Evolutionary conservation across 2,113 vertebrate genomes (phyloP), one percentile per base, ranked within the genome.

Genomic region (Ammodytes dubius): DNA sequence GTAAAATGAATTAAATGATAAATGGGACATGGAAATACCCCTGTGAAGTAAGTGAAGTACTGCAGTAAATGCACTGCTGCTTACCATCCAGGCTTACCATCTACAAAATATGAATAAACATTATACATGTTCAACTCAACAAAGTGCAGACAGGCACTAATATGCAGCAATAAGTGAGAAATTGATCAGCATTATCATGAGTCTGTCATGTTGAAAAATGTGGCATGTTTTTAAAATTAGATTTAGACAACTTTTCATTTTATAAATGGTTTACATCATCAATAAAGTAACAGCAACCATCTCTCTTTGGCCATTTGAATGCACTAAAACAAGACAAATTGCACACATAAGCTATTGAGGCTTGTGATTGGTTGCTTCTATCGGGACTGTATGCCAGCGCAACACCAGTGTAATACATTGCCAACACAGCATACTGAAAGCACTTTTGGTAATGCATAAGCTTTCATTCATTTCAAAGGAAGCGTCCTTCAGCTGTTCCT

Each of bases 391-490:
- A 59, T 65, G 50, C 58, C 56, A 77, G 3, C 70, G 47, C 64
- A 37, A 64, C 12, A 27, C 39, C 72, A 54, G 71, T 37, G 47
- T 63, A 74, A 56, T 54, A 63, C 77, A 39, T 53, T 83, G 63
- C 74, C 77, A 79, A 46, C 49, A 8, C 15, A 46, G 60, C 61
- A 59, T 7, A 59, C 13, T 81, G 50, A 65, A 58, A 64, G 63
- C 82, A 56, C 73, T 77, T 64, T 67, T 68, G 27, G 88, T 82
- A 77, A 86, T 59, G 61, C 54, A 83, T 82, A 50, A 5, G 70
- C 70, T 81, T 88, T 84, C 70, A 82, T 83, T 90, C 6, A 78
- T 91, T 88, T 85, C 50, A 89, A 79, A 86, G 50, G 63, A 70
- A 64, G 52, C 17, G 37, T 56, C 63, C 49, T 39, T 27, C 27